A percentile compares a stretch with the other conserved stretches of the same genome.
Evolutionary conservation across 2,113 vertebrate genomes (phyloP).

Genomic region (Turnix velox): DNA sequence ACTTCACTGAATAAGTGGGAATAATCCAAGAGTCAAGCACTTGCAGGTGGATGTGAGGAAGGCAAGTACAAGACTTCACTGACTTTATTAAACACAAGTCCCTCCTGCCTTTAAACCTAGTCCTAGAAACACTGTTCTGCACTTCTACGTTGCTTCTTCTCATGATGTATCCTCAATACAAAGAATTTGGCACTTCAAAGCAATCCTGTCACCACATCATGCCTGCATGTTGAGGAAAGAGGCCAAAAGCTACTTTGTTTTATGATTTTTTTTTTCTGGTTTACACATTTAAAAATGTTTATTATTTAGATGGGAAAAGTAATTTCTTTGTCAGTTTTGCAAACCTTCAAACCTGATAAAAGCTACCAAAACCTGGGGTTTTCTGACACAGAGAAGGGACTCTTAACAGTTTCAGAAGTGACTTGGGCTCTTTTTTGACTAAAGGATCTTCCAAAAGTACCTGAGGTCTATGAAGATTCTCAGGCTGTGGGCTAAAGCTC

Average conservation of each 20-base stretch:
- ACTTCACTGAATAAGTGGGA: background rate
- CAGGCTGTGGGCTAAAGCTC: background rate
- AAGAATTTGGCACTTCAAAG: background rate
- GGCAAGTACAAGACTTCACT: background rate
- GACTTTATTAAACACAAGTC: background rate
- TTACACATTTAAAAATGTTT: background rate
- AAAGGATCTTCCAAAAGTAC: background rate
- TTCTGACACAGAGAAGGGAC: background rate
- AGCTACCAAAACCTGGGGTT: background rate
- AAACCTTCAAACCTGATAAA: background rate
- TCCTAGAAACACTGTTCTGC: background rate
- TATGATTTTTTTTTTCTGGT: background rate
- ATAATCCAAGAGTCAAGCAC: background rate
- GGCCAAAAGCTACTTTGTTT: background rate
- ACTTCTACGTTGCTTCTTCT: background rate
- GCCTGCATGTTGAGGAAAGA: background rate
- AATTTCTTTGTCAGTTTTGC: background rate
- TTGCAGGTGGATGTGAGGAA: background rate
- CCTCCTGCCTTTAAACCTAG: background rate
- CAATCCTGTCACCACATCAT: background rate
- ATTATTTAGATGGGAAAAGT: background rate
- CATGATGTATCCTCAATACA: rapidly evolving
- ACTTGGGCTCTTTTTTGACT: background rate
- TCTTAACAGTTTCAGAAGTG: background rate
- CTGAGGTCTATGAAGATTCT: background rate